Conservation (phyloP, 2,888 invertebrate genomes). For the Lampropteryx suffumata region DNA sequence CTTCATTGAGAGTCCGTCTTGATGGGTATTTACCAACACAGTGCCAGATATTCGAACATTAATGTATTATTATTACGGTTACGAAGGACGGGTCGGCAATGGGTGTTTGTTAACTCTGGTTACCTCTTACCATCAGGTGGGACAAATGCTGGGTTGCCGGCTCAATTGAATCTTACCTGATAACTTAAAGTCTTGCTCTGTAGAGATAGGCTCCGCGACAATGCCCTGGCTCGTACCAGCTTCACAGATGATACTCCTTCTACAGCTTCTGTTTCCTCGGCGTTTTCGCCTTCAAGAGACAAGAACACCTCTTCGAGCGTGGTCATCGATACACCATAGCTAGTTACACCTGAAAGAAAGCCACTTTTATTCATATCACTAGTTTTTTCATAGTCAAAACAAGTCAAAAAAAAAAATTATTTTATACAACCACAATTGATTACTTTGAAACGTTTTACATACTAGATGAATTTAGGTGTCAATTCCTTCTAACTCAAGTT, state of each 20-base stretch:
- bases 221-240: constrained; percentile 87
- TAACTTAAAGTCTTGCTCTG: constrained; percentile 90
- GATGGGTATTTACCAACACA: no score
- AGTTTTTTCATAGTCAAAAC: neutral
- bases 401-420: no score
- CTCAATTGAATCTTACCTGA: constrained; percentile 58
- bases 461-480: no score
- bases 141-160: no score
- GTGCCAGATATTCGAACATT: no score
- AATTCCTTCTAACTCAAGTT: no score
- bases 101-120: no score
- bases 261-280: constrained; percentile 86
- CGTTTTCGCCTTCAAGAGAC: constrained; percentile 87
- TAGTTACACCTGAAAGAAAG: constrained; percentile 83
- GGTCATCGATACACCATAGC: constrained; percentile 95
- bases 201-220: constrained; percentile 87
- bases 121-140: no score
- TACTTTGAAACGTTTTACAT: no score
- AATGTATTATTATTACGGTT: no score
- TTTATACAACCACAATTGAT: no score
- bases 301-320: constrained; percentile 93
- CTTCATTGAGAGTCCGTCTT: no score
- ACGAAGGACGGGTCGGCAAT: neutral
- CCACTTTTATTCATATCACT: neutral
- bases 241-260: constrained; percentile 89